Evolutionary conservation across 2,797 vertebrate genomes (phyloP), one percentile per base, ranked within the genome.

Genomic region (Anguilla obscura): DNA sequence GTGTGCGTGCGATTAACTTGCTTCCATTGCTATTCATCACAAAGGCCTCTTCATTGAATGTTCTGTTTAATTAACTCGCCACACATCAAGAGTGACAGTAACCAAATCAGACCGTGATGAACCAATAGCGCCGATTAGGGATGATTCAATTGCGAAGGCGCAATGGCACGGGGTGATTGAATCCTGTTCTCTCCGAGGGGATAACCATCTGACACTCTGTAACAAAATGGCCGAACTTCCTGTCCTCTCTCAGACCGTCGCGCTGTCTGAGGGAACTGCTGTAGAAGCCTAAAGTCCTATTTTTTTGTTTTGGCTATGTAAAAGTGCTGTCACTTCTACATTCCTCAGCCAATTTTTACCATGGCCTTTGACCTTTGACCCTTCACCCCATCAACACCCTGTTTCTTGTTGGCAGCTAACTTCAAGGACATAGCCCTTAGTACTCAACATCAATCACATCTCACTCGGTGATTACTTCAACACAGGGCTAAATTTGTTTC

Each of bases 101-200:
- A 9, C 80, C 66, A 83, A 69, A 87, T 83, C 83, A 79, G 27
- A 84, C 87, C 24, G 18, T 18, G 45, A 87, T 60, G 24, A 87
- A 40, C 33, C 84, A 63, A 84, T 45, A 66, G 83, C 58, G 21
- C 83, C 82, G 40, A 74, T 87, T 87, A 69, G 5, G n/a, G 9
- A 66, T 60, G n/a, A 87, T 84, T 84, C 58, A 66, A 87, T 83
- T 83, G 60, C 18, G 30, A 84, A 84, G 45, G 27, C 33, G 40
- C 27, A 6, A n/a, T 24, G 48, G 24, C 27, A 52, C 27, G 8
- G 12, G 40, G 58, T 83, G n/a, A 60, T 5, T 48, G 33, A 82
- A 50, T 24, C 74, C 6, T 10, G 40, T 40, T 80, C 76, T 45
- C 36, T 48, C 36, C 1, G 76, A 80, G 76, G 24, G 7, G 16